phyloP scores from a whole-genome alignment of 1,140 invertebrate genomes.

The Drosophila azteca region DNA sequence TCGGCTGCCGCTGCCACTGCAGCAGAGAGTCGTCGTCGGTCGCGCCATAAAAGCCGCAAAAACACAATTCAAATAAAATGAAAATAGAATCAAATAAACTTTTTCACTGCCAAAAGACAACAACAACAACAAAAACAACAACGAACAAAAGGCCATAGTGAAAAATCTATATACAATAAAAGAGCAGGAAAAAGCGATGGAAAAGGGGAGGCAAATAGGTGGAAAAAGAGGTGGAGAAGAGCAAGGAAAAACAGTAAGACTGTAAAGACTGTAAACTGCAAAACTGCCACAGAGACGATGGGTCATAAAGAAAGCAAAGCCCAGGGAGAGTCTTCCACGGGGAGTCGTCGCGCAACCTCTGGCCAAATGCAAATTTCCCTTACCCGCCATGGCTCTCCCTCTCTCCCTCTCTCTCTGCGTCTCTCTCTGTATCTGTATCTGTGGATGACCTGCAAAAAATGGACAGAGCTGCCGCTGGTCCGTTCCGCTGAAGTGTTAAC shows the following conservation, averaged over 20 bases:
- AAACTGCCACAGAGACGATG: conserved; percentile 33
- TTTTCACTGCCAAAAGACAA: conserved; percentile 35
- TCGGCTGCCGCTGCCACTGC: conserved; percentile 15
- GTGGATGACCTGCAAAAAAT: conserved; percentile 39
- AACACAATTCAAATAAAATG: conserved; percentile 80
- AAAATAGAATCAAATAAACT: conserved; percentile 81
- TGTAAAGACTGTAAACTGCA: conserved; percentile 21
- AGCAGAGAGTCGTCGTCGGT: conserved; percentile 21
- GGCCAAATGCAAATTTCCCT: conserved; percentile 70
- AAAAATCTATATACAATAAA: conserved; percentile 48
- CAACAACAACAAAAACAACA: conserved; percentile 8
- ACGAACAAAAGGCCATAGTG: conserved; percentile 66
- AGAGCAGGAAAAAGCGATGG: conserved; percentile 9
- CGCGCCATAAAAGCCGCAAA: conserved; percentile 69
- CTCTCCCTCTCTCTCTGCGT: no score
- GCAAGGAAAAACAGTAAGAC: conserved; percentile 1
- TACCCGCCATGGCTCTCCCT: not conserved
- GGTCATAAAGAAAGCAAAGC: conserved; percentile 81
- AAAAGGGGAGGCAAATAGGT: conserved; percentile 30
- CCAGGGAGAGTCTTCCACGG: conserved; percentile 45
- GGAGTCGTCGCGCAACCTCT: conserved; percentile 56
- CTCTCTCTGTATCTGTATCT: conserved; percentile 14
- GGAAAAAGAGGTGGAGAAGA: conserved; percentile 36
- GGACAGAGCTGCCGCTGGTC: conserved; percentile 29
- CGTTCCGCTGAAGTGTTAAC: conserved; percentile 46